These are phyloP conservation scores for Dufourea novaeangliae DNA, from an alignment of 1,140 invertebrate genomes.

Conservation along the genomic window DNA sequence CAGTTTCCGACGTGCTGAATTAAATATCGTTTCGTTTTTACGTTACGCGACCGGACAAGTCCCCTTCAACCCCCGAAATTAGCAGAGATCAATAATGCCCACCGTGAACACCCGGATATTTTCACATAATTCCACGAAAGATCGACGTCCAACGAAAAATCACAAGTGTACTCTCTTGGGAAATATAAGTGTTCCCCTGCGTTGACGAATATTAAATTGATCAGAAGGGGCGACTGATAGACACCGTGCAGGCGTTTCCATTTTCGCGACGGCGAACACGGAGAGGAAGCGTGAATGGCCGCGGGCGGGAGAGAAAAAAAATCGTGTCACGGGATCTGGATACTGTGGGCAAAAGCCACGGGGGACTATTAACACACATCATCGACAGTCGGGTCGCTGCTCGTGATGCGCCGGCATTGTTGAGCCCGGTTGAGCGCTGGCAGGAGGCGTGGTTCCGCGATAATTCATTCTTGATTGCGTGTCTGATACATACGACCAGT, in stretches of 20 bases:
- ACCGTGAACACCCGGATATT: background rate
- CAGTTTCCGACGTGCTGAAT: conserved; percentile 8
- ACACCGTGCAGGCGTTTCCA: conserved; percentile 26
- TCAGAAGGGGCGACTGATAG: background rate
- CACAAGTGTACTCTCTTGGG: too few relatives aligned
- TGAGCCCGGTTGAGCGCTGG: conserved; percentile 71
- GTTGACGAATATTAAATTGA: too few relatives aligned
- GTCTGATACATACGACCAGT: conserved; percentile 80
- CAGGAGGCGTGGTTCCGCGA: conserved; percentile 74
- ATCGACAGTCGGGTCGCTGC: conserved; percentile 78
- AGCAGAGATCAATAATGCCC: conserved; percentile 19
- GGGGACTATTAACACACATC: conserved; percentile 80
- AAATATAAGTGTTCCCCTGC: background rate
- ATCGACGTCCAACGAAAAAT: too few relatives aligned
- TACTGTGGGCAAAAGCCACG: conserved; percentile 68
- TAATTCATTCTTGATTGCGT: conserved; percentile 82
- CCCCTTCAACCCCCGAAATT: background rate
- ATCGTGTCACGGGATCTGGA: conserved; percentile 64
- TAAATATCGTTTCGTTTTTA: conserved; percentile 38
- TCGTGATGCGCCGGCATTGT: conserved; percentile 79
- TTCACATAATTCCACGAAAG: too few relatives aligned
- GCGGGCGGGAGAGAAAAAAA: conserved; percentile 44
- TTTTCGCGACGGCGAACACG: background rate
- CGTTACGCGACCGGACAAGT: background rate
- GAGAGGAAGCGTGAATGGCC: conserved; percentile 37